Percentiles rank a stretch among this genome's conserved stretches.
Evolutionary conservation across 2,797 vertebrate species (phyloP).

Genomic region (Lagocephalus sceleratus): DNA sequence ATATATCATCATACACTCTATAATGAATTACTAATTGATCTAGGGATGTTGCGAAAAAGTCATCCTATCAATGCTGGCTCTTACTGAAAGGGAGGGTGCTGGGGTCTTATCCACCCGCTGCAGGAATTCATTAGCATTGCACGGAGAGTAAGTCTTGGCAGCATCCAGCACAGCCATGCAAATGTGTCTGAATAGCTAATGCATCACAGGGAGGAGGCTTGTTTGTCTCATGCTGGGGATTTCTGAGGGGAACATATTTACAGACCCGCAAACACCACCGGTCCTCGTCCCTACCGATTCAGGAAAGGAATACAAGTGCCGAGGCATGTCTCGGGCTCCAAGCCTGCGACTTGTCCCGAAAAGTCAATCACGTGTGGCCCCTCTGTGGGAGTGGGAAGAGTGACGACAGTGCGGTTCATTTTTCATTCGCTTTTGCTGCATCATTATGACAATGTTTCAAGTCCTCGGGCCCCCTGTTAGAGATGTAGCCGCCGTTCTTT

Average conservation of each 20-base stretch:
- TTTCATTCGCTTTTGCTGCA: slow-evolving; percentile 26
- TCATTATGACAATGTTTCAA: slow-evolving; percentile 27
- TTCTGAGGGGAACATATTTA: slow-evolving; percentile 48
- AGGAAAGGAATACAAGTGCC: slow-evolving; percentile 24
- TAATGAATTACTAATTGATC: slow-evolving; percentile 74
- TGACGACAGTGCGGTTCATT: slow-evolving; percentile 5
- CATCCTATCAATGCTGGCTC: slow-evolving; percentile 74
- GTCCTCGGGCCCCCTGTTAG: slow-evolving; percentile 5
- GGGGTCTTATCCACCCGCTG: slow-evolving; percentile 70
- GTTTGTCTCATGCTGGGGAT: slow-evolving; percentile 60
- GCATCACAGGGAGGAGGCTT: slow-evolving; percentile 59
- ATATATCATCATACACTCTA: slow-evolving; percentile 42
- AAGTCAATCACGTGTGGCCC: slow-evolving; percentile 19
- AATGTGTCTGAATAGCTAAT: slow-evolving; percentile 72
- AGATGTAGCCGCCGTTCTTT: slow-evolving; percentile 5
- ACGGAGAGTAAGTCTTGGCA: slow-evolving; percentile 67
- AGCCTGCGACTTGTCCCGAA: slow-evolving; percentile 5
- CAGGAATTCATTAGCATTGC: slow-evolving; percentile 77
- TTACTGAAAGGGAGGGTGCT: slow-evolving; percentile 62
- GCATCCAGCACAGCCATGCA: slow-evolving; percentile 51
- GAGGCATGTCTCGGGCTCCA: slow-evolving; percentile 6
- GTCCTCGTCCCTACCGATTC: slow-evolving; percentile 24
- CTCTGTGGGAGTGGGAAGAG: background rate
- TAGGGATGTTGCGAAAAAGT: slow-evolving; percentile 80
- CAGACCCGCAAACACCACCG: slow-evolving; percentile 33